Percentiles rank a stretch among this genome's conserved stretches.
Evolutionary conservation across 2,113 vertebrate species (phyloP).

Genomic region (Salvelinus sp.): DNA sequence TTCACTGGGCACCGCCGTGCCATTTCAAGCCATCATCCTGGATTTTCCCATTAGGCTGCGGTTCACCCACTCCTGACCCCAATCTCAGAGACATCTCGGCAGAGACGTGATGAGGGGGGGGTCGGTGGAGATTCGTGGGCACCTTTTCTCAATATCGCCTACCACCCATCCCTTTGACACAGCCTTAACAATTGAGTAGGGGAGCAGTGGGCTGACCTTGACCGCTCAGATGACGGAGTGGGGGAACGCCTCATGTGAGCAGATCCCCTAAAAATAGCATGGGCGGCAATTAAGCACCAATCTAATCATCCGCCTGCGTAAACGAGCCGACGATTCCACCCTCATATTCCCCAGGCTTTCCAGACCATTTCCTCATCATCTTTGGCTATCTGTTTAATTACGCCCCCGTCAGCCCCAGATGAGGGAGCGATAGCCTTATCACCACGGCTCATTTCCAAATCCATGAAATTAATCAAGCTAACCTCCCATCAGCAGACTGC

Average conservation of each 20-base stretch:
- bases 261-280: conserved; percentile 67
- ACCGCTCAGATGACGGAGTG: conserved; percentile 13
- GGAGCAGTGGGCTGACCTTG: conserved; percentile 61
- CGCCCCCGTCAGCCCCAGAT: conserved; percentile 66
- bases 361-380: conserved; percentile 62
- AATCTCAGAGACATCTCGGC: conserved; percentile 54
- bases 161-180: conserved; percentile 29
- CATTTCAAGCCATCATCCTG: conserved; percentile 36
- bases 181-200: conserved; percentile 36
- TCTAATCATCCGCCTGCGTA: conserved; percentile 67
- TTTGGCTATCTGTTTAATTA: conserved; percentile 70
- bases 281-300: conserved; percentile 69
- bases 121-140: neutral
- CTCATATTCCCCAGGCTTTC: conserved; percentile 58
- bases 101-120: neutral
- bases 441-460: conserved; percentile 72
- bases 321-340: conserved; percentile 67
- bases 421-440: conserved; percentile 74
- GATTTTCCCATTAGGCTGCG: conserved; percentile 41
- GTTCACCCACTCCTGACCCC: conserved; percentile 61
- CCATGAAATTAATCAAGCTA: conserved; percentile 74
- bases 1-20: conserved; percentile 41
- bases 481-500: conserved; percentile 42
- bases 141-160: conserved; percentile 19
- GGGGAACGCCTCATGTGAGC: conserved; percentile 21